Percentiles rank a stretch among this genome's conserved stretches.
Evolutionary conservation across 1,140 invertebrate species (phyloP).

Genomic region (Dendrolimus kikuchii): DNA sequence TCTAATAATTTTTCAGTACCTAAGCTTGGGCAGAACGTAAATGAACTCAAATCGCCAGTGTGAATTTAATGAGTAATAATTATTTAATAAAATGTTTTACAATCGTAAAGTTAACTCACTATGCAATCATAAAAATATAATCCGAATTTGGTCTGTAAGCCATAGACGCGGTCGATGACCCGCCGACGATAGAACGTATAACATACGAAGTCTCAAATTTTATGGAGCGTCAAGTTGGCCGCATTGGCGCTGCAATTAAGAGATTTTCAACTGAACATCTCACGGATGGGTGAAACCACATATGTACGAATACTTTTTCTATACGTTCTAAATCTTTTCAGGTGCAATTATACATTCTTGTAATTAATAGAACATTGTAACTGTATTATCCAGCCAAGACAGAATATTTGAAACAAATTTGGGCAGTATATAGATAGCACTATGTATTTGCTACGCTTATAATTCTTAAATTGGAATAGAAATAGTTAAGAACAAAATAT

Average conservation of each 20-base stretch:
- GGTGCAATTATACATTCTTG: constrained; percentile 19
- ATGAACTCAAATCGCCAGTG: no score
- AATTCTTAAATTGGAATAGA: no score
- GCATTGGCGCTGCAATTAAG: constrained; percentile 37
- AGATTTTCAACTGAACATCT: constrained; percentile 39
- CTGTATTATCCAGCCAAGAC: no score
- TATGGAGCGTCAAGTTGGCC: constrained; percentile 50
- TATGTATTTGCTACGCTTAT: no score
- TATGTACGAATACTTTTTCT: constrained; percentile 29
- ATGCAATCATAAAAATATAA: not conserved
- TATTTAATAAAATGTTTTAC: no score
- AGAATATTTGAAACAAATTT: no score
- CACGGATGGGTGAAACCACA: constrained; percentile 37
- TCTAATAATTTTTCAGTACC: no score
- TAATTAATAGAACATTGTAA: not conserved
- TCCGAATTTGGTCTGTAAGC: constrained; percentile 10
- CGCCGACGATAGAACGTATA: constrained; percentile 33
- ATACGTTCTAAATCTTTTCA: constrained; percentile 16
- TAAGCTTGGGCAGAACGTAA: no score
- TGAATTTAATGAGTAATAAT: no score
- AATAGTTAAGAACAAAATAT: no score
- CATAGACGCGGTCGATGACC: constrained; percentile 36
- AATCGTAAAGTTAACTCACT: no score
- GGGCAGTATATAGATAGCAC: no score
- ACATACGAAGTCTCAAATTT: constrained; percentile 48